Evolutionary conservation across 2,113 vertebrate species (phyloP), one percentile per base, ranked within the genome.

Genomic region (Oncorhynchus keta): DNA sequence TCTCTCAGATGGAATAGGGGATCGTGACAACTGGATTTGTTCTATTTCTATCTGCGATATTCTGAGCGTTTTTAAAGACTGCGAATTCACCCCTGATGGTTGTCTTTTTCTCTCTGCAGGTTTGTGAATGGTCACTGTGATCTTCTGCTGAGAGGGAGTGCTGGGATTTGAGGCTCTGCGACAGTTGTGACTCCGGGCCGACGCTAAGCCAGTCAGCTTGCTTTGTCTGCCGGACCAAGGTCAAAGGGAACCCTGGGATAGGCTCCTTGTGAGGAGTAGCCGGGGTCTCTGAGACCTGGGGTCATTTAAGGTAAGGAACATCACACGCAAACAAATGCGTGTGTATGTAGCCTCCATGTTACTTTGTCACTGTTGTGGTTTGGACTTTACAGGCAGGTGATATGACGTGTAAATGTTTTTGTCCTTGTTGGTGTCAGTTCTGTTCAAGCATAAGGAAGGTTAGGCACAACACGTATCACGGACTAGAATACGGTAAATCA

Each of bases 221-320:
- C 51, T 55, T 14, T 16, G 51, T 55, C 51, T 55, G 51, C 16
- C 16, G 51, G 51, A 18, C 51, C 51, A 18, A 55, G 51, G 51
- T 55, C 51, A 55, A 55, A 55, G 76, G 68, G 82, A 66, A 77
- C 83, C 73, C 45, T 80, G 77, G 59, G 69, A 64, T 79, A 73
- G 48, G 51, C 20, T 51, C 78, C 83, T 76, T 72, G 84, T 87
- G 81, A 76, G 80, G 83, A 81, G 78, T 80, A 79, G 76, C 64
- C 51, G 64, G 67, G 71, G 73, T 76, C 74, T 81, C 18, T 87
- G 82, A 87, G 86, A 81, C 85, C 87, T 80, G 84, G 85, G 87
- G 82, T 79, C 74, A 32, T 83, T 84, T 68, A 67, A 87, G 85
- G 87, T 89, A 87, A 61, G 20, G 9, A 30, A 22, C 4, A 4